phyloP scores from a whole-genome alignment of 2,888 invertebrate species.

The Apamea monoglypha region DNA sequence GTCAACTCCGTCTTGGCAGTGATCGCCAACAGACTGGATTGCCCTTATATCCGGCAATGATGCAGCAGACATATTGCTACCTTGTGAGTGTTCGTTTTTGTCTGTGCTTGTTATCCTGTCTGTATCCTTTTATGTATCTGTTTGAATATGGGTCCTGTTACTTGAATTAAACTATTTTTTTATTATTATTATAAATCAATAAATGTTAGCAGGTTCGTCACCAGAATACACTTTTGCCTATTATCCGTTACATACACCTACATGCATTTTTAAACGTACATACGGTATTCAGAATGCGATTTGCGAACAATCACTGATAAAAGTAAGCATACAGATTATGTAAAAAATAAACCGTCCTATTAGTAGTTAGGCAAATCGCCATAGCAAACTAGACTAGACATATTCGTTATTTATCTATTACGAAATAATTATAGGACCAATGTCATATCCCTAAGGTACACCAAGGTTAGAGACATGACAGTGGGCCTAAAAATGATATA shows the following conservation, averaged over 20 bases:
- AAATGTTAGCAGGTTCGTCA: neutral
- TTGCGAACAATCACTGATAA: neutral
- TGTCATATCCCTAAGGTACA: slow-evolving; percentile 9
- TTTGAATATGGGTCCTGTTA: no score
- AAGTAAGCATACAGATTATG: neutral
- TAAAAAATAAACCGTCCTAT: neutral
- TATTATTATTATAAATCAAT: no score
- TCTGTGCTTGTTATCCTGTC: no score
- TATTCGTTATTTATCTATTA: neutral
- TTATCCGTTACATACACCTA: slow-evolving; percentile 1
- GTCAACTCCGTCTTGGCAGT: no score
- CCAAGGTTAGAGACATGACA: neutral
- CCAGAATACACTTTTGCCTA: slow-evolving; percentile 2
- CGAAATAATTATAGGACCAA: neutral
- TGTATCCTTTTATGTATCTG: no score
- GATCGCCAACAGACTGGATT: no score
- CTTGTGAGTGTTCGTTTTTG: no score
- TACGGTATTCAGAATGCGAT: neutral
- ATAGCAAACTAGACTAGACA: neutral
- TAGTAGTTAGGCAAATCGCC: neutral
- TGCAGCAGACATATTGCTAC: no score
- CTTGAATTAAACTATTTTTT: no score
- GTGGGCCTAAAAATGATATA: neutral
- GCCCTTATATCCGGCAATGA: no score
- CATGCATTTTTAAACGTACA: slow-evolving; percentile 5